Evolutionary conservation across 2,888 invertebrate genomes (phyloP).

Genomic region (Volucella inanis): DNA sequence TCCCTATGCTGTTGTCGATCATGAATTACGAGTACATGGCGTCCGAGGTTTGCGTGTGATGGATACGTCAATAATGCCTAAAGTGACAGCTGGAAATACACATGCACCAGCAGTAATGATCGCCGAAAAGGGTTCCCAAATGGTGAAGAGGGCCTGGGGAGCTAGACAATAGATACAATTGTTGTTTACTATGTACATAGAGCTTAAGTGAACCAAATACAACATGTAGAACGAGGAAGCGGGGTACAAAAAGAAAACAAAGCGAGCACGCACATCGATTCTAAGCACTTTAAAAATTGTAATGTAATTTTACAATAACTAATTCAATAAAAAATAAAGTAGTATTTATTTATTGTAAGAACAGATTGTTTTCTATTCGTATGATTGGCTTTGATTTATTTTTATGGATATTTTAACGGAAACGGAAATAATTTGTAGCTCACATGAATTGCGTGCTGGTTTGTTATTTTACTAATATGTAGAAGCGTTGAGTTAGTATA

Average conservation of each 20-base stretch:
- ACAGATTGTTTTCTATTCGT: neutral
- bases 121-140: slow-evolving; percentile 87
- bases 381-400: neutral
- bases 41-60: slow-evolving; percentile 88
- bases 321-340: slow-evolving; percentile 61
- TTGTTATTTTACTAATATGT: slow-evolving; percentile 11
- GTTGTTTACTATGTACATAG: slow-evolving; percentile 58
- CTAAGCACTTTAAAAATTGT: slow-evolving; percentile 56
- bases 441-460: slow-evolving; percentile 1
- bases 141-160: slow-evolving; percentile 82
- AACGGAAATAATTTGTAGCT: slow-evolving; percentile 34
- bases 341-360: slow-evolving; percentile 69
- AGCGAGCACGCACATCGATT: slow-evolving; percentile 60
- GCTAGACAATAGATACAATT: slow-evolving; percentile 76
- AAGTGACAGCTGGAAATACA: slow-evolving; percentile 90
- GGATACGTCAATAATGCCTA: slow-evolving; percentile 92
- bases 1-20: slow-evolving; percentile 89
- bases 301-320: slow-evolving; percentile 69
- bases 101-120: slow-evolving; percentile 92
- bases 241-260: slow-evolving; percentile 15
- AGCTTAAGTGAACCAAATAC: slow-evolving; percentile 67
- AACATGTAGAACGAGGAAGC: neutral
- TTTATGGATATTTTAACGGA: slow-evolving; percentile 19
- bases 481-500: slow-evolving; percentile 15
- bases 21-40: slow-evolving; percentile 86